Percentiles rank a stretch among this genome's conserved stretches.
Conservation (phyloP, 1,140 invertebrate species). For the Ericerus pela region DNA sequence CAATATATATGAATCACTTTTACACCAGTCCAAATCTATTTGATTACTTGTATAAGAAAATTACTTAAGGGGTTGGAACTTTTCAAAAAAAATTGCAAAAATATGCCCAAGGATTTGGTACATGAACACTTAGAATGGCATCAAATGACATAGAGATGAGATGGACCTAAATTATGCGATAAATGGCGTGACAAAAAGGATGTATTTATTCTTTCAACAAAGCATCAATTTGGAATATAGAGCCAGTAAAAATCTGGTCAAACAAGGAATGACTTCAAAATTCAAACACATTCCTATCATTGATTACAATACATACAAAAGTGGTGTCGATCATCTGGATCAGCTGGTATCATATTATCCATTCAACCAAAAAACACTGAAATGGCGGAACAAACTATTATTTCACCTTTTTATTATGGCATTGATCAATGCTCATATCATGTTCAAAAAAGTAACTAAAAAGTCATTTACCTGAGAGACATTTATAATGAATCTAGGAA, state of each 20-base stretch:
- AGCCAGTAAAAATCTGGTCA: slow-evolving; percentile 18
- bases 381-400: slow-evolving; percentile 1
- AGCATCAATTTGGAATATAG: slow-evolving; percentile 21
- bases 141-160: slow-evolving; percentile 20
- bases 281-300: background rate
- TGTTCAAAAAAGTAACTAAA: no score
- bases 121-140: slow-evolving; percentile 19
- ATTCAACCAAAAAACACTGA: slow-evolving; percentile 1
- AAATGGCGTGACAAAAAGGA: slow-evolving; percentile 23
- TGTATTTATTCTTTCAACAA: slow-evolving; percentile 22
- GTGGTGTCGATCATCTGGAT: background rate
- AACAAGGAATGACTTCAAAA: slow-evolving; percentile 18
- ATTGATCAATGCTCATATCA: no score
- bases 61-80: slow-evolving; percentile 21
- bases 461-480: no score
- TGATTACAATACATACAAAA: slow-evolving; percentile 2
- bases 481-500: no score
- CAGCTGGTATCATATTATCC: slow-evolving; percentile 4
- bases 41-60: slow-evolving; percentile 17
- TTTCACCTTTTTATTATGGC: slow-evolving; percentile 1
- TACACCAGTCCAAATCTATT: slow-evolving; percentile 20
- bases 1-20: slow-evolving; percentile 9
- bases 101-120: slow-evolving; percentile 19
- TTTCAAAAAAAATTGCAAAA: slow-evolving; percentile 20
- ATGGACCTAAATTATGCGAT: background rate